Conservation (phyloP, 2,888 invertebrate genomes). For the Agrotis clavis region DNA sequence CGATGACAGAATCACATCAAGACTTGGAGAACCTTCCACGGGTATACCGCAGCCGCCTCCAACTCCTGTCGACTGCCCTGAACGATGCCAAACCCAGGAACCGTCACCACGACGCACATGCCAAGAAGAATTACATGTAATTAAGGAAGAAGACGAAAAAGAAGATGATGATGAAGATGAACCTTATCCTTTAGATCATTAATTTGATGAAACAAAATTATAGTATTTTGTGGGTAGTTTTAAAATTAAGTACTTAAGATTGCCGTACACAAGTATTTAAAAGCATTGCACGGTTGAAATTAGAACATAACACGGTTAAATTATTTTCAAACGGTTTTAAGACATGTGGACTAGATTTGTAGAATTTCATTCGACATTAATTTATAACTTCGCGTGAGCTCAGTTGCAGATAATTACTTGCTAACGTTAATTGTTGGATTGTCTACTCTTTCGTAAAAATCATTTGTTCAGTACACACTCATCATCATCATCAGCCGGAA, state of each 20-base stretch:
- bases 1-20: constrained; percentile 73
- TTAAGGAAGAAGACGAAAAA: constrained; percentile 79
- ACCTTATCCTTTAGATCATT: constrained; percentile 75
- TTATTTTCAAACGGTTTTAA: constrained; percentile 6
- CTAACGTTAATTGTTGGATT: neutral
- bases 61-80: neutral
- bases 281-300: neutral
- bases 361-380: constrained; percentile 22
- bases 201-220: neutral
- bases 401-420: neutral
- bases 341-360: constrained; percentile 10
- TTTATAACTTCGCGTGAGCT: constrained; percentile 3
- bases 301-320: neutral
- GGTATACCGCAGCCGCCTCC: constrained; percentile 48
- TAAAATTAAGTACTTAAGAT: neutral
- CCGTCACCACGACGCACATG: neutral
- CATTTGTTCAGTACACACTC: neutral
- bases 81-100: neutral
- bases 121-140: constrained; percentile 70
- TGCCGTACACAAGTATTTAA: constrained; percentile 1
- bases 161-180: constrained; percentile 66
- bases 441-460: neutral
- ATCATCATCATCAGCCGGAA: too few relatives aligned
- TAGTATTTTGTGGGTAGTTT: neutral
- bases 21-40: constrained; percentile 70